These are phyloP conservation scores for Syrrhaptes paradoxus DNA, from an alignment of 2,113 vertebrate genomes.

Conservation along the genomic window DNA sequence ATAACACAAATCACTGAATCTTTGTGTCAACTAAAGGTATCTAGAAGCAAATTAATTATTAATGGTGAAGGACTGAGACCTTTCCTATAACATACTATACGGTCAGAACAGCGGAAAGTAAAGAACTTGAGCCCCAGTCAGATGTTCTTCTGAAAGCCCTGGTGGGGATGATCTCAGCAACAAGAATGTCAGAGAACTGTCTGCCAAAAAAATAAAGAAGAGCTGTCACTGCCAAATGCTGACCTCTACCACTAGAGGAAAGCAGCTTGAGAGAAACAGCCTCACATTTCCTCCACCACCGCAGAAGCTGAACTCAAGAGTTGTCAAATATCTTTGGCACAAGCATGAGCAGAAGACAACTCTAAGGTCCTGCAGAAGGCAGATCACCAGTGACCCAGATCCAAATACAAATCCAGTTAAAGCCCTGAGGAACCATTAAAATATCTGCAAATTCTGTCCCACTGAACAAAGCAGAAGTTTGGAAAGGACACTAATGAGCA, in stretches of 20 bases:
- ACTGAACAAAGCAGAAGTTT: background rate
- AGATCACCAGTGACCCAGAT: background rate
- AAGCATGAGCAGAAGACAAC: background rate
- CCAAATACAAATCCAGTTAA: background rate
- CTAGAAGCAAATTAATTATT: background rate
- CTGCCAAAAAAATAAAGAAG: slow-evolving; percentile 11
- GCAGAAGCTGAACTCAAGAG: background rate
- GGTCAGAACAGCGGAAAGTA: background rate
- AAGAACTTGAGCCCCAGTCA: background rate
- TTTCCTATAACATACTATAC: background rate
- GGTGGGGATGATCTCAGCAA: slow-evolving; percentile 30
- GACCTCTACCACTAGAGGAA: background rate
- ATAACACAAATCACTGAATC: background rate
- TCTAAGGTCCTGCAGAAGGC: background rate
- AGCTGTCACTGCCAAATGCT: background rate
- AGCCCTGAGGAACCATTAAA: background rate
- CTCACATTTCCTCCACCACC: background rate
- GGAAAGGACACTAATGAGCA: background rate
- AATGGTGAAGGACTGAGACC: background rate
- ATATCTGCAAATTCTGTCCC: background rate
- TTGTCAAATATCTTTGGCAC: background rate
- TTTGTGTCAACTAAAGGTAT: background rate
- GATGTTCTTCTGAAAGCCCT: slow-evolving; percentile 32
- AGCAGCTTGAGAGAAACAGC: background rate
- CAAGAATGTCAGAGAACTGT: slow-evolving; percentile 14